Evolutionary conservation across 2,888 invertebrate genomes (phyloP), one percentile per base, ranked within the genome.

Genomic region (Drosophila villosipedis): DNA sequence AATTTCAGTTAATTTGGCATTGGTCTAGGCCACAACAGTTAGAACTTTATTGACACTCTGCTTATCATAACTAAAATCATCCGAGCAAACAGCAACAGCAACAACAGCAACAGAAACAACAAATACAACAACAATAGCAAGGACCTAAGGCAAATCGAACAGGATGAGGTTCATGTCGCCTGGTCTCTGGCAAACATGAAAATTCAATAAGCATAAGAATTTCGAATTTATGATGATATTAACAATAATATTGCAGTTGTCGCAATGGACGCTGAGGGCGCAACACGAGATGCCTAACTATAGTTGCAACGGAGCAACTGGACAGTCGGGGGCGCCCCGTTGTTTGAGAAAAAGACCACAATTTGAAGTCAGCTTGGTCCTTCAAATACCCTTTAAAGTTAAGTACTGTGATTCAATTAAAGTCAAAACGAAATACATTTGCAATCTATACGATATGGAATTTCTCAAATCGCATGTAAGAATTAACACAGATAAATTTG

Each of bases 121-220:
- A 35, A 58, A 10, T n/a, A 63, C 60, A 71, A 37, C n/a, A 49
- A 54, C 28, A 66, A 66, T 28, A 31, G 41, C 31, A 50, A 69
- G 54, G 47, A 52, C 25, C 19, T 31, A 50, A 14, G 39, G 52
- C 22, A 64, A 50, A 28, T 25, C n/a, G 53, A 25, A 43, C 50
- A 64, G 77, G 30, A 62, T 64, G 64, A 60, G 57, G 52, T 35
- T 54, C 59, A 67, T 77, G 83, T 83, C 68, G 68, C 43, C 55
- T 73, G 47, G 28, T 57, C 60, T 41, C 43, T 22, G 71, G 59
- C 59, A 73, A 89, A 91, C 91, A 91, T 89, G 91, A 84, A 91
- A 91, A 91, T 90, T 92, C 91, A 90, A 92, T 92, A 91, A 92
- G 90, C 92, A 92, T 92, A 92, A 91, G 91, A 91, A 90, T 89